phyloP scores from a whole-genome alignment of 2,113 vertebrate genomes.

The Ictalurus punctatus region DNA sequence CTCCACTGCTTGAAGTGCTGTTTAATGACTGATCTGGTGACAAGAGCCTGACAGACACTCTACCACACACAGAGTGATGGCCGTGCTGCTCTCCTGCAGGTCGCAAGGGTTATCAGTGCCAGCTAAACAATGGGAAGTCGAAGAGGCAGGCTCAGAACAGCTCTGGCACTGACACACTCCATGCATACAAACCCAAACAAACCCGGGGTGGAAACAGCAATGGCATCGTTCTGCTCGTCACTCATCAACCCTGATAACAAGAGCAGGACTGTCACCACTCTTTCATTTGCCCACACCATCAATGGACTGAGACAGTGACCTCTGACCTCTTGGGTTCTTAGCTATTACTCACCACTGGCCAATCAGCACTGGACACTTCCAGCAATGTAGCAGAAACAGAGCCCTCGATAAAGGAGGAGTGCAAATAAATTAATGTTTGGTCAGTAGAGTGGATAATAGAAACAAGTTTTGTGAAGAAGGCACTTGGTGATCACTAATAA shows the following conservation, averaged over 20 bases:
- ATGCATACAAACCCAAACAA: slow-evolving; percentile 53
- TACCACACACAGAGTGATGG: slow-evolving; percentile 62
- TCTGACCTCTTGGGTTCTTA: slow-evolving; percentile 42
- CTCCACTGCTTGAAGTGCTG: slow-evolving; percentile 61
- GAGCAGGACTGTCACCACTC: slow-evolving; percentile 61
- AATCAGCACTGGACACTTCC: slow-evolving; percentile 41
- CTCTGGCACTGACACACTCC: slow-evolving; percentile 62
- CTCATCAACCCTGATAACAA: slow-evolving; percentile 54
- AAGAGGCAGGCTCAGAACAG: slow-evolving; percentile 58
- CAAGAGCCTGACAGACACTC: slow-evolving; percentile 68
- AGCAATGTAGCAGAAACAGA: slow-evolving; percentile 39
- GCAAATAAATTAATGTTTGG: slow-evolving; percentile 37
- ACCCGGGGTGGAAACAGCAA: slow-evolving; percentile 49
- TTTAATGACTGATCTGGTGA: slow-evolving; percentile 77
- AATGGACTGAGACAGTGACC: slow-evolving; percentile 46
- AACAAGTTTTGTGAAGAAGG: slow-evolving; percentile 13
- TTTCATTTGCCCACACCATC: slow-evolving; percentile 50
- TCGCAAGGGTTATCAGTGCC: slow-evolving; percentile 68
- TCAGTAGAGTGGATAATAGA: slow-evolving; percentile 10
- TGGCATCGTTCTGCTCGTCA: slow-evolving; percentile 45
- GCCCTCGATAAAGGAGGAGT: slow-evolving; percentile 42
- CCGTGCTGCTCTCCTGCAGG: slow-evolving; percentile 67
- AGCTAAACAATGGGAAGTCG: slow-evolving; percentile 73
- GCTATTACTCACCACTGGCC: slow-evolving; percentile 47
- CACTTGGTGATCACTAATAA: background rate